phyloP scores from a whole-genome alignment of 2,797 vertebrate species.

The Galago senegalensis region DNA sequence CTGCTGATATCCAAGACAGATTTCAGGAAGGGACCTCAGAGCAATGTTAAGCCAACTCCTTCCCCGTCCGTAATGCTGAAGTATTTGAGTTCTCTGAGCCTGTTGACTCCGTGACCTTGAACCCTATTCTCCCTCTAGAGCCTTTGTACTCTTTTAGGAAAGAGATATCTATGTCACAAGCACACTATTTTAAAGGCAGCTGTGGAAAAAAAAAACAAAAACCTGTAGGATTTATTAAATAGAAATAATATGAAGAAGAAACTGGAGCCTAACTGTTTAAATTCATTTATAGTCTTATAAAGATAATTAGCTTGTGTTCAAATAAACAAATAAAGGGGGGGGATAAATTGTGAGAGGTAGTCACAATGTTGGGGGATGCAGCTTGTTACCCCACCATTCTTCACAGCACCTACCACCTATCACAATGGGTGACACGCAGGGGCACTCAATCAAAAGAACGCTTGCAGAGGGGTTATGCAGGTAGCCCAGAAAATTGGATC shows the following conservation, averaged over 20 bases:
- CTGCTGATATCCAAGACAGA: background rate
- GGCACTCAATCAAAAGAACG: background rate
- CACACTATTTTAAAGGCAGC: background rate
- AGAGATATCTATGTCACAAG: background rate
- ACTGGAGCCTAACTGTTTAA: background rate
- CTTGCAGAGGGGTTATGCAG: background rate
- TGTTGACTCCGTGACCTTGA: background rate
- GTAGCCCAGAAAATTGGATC: background rate
- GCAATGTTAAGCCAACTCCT: background rate
- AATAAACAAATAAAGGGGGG: background rate
- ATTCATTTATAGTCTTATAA: background rate
- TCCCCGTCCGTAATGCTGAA: background rate
- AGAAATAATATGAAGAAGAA: background rate
- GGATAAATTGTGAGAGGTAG: background rate
- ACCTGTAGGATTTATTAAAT: background rate
- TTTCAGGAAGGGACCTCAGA: background rate
- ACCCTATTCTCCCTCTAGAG: background rate
- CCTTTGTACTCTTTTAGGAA: background rate
- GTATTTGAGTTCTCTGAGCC: background rate
- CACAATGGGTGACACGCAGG: background rate
- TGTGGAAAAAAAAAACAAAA: conserved; percentile 23
- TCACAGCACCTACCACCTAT: background rate
- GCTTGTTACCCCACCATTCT: background rate
- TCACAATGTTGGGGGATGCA: background rate
- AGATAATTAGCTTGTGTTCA: background rate